Evolutionary conservation across 2,113 vertebrate species (phyloP).

Genomic region (Pteronura brasiliensis): DNA sequence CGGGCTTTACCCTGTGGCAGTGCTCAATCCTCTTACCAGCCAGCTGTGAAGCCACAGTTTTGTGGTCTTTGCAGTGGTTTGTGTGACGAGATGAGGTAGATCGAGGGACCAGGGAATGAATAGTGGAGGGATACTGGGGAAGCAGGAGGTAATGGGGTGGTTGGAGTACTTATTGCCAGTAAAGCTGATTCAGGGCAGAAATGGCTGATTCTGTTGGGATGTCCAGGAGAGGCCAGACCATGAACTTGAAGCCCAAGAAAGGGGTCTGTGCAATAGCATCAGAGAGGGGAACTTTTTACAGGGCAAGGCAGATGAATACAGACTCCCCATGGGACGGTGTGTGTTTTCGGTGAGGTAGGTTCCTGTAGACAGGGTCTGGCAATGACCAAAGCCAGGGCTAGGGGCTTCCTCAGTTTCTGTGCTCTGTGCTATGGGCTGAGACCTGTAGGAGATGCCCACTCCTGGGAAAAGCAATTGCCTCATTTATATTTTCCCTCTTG

Average conservation of each 20-base stretch:
- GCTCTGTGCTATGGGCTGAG: neutral
- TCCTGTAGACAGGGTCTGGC: neutral
- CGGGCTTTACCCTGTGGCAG: neutral
- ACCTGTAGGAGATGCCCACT: neutral
- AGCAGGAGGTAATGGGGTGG: neutral
- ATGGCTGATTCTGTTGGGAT: neutral
- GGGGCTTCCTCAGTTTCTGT: neutral
- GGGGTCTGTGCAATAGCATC: neutral
- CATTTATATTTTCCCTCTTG: neutral
- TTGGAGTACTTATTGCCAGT: neutral
- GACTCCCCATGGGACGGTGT: neutral
- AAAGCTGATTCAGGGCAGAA: neutral
- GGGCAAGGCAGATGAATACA: neutral
- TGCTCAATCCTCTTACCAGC: neutral
- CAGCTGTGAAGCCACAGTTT: neutral
- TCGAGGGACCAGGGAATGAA: neutral
- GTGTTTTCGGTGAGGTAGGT: neutral
- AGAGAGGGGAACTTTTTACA: neutral
- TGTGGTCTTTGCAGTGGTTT: neutral
- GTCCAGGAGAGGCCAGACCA: neutral
- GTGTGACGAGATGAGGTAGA: neutral
- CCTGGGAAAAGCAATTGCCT: neutral
- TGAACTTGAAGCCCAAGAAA: neutral
- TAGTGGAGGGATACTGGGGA: neutral
- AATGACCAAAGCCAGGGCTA: neutral